A percentile compares a stretch with the other conserved stretches of the same genome.
Evolutionary conservation across 2,113 vertebrate species (phyloP).

Genomic region (Parotia lawesii): DNA sequence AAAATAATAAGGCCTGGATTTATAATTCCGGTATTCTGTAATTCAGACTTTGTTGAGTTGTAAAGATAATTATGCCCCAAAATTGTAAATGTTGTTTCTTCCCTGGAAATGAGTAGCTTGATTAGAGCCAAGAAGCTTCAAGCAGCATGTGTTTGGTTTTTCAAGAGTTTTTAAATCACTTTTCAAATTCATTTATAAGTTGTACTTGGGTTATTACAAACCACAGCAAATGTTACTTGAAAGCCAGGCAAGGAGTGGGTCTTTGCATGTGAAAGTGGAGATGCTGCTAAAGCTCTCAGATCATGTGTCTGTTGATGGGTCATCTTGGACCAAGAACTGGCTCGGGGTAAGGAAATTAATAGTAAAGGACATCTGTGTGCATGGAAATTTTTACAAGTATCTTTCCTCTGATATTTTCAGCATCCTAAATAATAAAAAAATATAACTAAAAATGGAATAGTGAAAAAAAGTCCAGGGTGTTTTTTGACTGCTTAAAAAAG

Average conservation of each 20-base stretch:
- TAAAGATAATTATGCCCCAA: neutral
- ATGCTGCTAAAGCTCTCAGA: neutral
- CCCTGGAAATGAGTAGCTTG: neutral
- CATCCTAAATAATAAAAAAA: neutral
- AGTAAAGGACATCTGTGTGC: neutral
- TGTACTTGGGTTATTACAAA: neutral
- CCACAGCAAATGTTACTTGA: neutral
- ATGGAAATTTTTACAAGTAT: neutral
- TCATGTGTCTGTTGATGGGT: neutral
- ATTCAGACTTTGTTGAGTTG: neutral
- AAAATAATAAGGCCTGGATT: slow-evolving; percentile 1
- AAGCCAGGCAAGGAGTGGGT: neutral
- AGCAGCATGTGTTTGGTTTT: neutral
- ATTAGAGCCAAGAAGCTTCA: neutral
- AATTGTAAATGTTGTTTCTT: neutral
- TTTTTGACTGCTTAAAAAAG: neutral
- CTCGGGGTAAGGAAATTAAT: neutral
- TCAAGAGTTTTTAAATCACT: neutral
- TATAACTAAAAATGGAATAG: neutral
- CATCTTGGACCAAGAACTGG: neutral
- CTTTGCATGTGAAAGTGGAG: neutral
- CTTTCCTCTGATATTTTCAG: neutral
- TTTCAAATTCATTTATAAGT: neutral
- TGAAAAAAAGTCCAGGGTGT: neutral
- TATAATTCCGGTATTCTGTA: neutral